phyloP scores from a whole-genome alignment of 2,113 vertebrate species.

The Onychorhynchus coronatus region DNA sequence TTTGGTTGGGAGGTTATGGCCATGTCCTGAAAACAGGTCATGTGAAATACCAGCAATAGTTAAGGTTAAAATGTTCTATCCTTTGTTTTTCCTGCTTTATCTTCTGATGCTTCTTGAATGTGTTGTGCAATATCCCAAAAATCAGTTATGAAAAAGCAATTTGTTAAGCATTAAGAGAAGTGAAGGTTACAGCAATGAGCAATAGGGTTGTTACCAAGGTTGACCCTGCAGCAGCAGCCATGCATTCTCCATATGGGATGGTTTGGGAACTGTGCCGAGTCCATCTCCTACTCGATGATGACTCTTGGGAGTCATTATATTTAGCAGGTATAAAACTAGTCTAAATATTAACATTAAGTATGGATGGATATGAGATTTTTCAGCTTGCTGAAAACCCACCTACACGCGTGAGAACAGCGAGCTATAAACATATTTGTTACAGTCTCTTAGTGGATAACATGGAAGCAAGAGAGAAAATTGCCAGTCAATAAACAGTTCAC shows the following conservation, averaged over 20 bases:
- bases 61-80: neutral
- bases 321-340: neutral
- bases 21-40: neutral
- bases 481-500: neutral
- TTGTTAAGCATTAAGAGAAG: neutral
- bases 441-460: neutral
- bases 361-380: neutral
- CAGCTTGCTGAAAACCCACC: neutral
- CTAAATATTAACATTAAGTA: neutral
- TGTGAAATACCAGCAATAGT: neutral
- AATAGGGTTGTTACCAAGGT: neutral
- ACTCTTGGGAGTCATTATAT: neutral
- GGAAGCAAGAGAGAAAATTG: neutral
- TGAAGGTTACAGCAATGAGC: neutral
- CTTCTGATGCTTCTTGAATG: neutral
- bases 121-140: neutral
- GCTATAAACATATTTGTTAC: neutral
- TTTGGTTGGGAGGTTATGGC: neutral
- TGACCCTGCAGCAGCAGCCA: neutral
- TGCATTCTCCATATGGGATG: rapidly evolving
- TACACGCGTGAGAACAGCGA: neutral
- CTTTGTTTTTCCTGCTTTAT: neutral
- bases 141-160: neutral
- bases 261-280: neutral
- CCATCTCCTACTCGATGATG: neutral